Evolutionary conservation across 2,113 vertebrate genomes (phyloP).

Genomic region (Seriola rivoliana): DNA sequence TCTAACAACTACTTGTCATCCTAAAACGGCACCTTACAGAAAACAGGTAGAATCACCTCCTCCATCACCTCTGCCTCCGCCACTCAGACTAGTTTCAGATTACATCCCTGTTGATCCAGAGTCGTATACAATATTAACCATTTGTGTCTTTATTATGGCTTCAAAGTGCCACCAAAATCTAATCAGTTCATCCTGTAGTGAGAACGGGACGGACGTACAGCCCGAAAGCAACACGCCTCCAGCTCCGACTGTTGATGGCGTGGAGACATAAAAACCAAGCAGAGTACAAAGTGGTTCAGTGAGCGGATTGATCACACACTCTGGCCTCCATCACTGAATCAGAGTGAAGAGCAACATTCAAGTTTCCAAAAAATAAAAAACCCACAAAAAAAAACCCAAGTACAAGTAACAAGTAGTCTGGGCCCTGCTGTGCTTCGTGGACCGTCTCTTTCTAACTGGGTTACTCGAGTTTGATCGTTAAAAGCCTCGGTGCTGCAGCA

Average conservation of each 20-base stretch:
- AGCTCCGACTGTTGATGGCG: no score
- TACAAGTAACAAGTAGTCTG: not conserved
- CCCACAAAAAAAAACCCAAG: no score
- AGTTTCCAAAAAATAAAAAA: not conserved
- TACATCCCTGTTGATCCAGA: no score
- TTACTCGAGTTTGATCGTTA: conserved; percentile 4
- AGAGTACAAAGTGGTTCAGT: not conserved
- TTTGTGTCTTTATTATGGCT: no score
- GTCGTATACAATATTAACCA: no score
- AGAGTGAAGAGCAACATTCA: not conserved
- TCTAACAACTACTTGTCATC: not conserved
- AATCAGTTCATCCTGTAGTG: no score
- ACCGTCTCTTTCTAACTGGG: not conserved
- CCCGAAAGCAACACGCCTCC: no score
- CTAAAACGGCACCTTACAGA: not conserved
- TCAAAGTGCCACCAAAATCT: no score
- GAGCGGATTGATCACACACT: not conserved
- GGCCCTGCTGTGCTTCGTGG: not conserved
- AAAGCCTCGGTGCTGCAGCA: not conserved
- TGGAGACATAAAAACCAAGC: not conserved
- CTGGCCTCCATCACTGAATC: not conserved
- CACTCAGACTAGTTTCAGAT: no score
- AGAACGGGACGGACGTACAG: no score
- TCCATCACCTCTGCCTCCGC: no score
- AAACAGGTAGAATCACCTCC: not conserved